Evolutionary conservation across 2,113 vertebrate species (phyloP).

Genomic region (Otolemur garnettii): DNA sequence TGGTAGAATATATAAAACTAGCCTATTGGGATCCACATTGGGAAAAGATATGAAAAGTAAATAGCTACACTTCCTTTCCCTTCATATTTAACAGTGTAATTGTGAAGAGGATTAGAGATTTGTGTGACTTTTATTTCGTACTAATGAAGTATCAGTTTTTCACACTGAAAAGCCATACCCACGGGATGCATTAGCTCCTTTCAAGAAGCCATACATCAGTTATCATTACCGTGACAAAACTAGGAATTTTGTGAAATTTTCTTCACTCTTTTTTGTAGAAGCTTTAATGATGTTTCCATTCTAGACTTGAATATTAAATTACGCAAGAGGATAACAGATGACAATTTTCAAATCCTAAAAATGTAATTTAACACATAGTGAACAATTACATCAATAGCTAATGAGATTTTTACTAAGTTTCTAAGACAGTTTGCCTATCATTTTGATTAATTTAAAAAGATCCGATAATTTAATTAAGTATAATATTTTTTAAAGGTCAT

Average conservation of each 20-base stretch:
- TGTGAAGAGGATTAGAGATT: constrained; percentile 34
- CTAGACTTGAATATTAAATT: constrained; percentile 32
- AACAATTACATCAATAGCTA: constrained; percentile 9
- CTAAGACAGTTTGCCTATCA: background rate
- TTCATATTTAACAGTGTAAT: constrained; percentile 23
- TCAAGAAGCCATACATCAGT: constrained; percentile 4
- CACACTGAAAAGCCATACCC: background rate
- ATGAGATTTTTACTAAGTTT: background rate
- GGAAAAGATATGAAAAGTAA: constrained; percentile 41
- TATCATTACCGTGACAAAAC: constrained; percentile 24
- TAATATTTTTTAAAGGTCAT: constrained; percentile 34
- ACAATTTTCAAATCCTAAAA: constrained; percentile 41
- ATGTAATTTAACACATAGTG: background rate
- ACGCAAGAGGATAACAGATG: background rate
- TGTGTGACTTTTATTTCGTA: constrained; percentile 44
- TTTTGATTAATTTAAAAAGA: constrained; percentile 54
- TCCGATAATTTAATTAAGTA: constrained; percentile 52
- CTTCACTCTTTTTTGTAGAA: background rate
- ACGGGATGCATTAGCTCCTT: constrained; percentile 2
- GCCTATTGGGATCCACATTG: background rate
- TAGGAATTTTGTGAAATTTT: background rate
- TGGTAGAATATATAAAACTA: constrained; percentile 20
- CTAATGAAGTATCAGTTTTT: constrained; percentile 21
- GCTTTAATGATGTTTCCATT: constrained; percentile 34
- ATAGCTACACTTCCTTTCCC: background rate